A percentile compares a stretch with the other conserved stretches of the same genome.
phyloP scores from a whole-genome alignment of 92 coral and sea anemone species.

The Zoanthus solanderi region DNA sequence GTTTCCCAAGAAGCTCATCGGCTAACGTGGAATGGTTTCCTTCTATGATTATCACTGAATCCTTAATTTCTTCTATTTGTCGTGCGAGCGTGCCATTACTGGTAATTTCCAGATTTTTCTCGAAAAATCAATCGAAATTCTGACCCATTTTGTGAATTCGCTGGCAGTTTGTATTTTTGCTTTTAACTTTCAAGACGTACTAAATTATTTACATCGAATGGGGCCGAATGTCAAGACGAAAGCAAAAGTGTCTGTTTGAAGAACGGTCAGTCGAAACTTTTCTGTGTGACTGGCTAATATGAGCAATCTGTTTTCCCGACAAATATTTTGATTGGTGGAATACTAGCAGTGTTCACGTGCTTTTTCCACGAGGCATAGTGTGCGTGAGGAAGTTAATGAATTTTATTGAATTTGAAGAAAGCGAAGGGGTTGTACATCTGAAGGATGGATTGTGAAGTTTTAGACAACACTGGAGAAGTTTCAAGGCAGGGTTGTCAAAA shows the following conservation, averaged over 20 bases:
- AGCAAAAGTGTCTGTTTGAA: neutral
- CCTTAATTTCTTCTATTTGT: neutral
- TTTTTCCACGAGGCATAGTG: neutral
- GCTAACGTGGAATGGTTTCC: slow-evolving; percentile 2
- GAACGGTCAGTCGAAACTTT: neutral
- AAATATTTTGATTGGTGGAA: neutral
- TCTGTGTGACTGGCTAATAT: neutral
- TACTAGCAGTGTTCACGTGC: neutral
- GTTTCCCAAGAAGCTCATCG: neutral
- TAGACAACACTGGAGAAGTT: neutral
- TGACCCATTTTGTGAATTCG: neutral
- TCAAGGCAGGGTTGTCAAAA: too few relatives aligned
- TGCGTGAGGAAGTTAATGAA: neutral
- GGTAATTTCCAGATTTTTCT: neutral
- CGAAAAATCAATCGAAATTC: neutral
- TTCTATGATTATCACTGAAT: slow-evolving; percentile 11
- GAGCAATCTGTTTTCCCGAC: neutral
- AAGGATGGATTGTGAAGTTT: neutral
- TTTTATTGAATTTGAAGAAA: neutral
- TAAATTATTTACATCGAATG: neutral
- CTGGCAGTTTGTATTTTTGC: neutral
- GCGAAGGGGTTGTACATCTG: neutral
- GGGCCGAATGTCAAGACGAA: neutral
- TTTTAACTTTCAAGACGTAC: neutral
- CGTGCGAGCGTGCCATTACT: neutral